Percentiles rank a stretch among this genome's conserved stretches.
phyloP scores from a whole-genome alignment of 2,888 invertebrate species.

The Aphodius granarius region DNA sequence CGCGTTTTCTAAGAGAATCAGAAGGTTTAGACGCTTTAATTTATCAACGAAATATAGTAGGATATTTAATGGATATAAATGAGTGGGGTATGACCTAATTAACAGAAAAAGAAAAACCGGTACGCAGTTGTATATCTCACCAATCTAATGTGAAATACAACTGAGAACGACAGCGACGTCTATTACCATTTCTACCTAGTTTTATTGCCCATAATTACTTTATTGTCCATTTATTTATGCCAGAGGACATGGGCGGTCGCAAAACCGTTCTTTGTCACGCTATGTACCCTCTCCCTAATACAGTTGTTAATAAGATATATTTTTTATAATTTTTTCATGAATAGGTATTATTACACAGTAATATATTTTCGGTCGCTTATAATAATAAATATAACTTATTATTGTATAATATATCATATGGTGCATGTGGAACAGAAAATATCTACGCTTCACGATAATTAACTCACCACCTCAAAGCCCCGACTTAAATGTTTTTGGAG shows the following conservation, averaged over 20 bases:
- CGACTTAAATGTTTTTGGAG: too few species aligned
- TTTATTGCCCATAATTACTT: slow-evolving; percentile 13
- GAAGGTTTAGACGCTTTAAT: too few species aligned
- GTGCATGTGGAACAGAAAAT: too few species aligned
- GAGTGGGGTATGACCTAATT: background rate
- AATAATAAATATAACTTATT: too few species aligned
- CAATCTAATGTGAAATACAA: slow-evolving; percentile 10
- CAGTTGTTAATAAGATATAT: too few species aligned
- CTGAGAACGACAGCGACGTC: slow-evolving; percentile 4
- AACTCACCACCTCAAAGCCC: too few species aligned
- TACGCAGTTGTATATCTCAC: slow-evolving; percentile 2
- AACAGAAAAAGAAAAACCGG: background rate
- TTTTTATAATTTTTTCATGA: background rate
- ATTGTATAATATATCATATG: too few species aligned
- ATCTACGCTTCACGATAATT: too few species aligned
- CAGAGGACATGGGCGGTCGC: background rate
- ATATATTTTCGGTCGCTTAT: too few species aligned
- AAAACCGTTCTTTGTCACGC: background rate
- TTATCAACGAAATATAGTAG: too few species aligned
- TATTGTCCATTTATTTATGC: background rate
- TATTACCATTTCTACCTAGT: slow-evolving; percentile 1
- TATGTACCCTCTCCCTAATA: background rate
- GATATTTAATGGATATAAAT: background rate
- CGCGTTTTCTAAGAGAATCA: too few species aligned
- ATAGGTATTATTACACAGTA: too few species aligned